Evolutionary conservation across 2,888 invertebrate species (phyloP), one percentile per base, ranked within the genome.

Genomic region (Phlogophora meticulosa): DNA sequence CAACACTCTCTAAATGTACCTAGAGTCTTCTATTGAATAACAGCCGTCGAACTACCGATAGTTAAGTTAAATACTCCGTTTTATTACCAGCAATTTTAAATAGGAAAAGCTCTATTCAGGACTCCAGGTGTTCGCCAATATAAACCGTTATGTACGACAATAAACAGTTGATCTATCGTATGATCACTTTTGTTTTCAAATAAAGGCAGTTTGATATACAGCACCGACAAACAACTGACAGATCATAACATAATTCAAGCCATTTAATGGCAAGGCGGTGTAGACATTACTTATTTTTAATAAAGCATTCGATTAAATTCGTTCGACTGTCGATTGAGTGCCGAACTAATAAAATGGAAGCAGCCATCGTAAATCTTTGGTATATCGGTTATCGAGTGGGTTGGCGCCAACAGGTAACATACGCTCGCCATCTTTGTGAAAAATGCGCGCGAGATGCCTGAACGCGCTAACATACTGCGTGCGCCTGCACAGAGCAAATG

Each of bases 401-500:
- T 80, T 86, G 91, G 90, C 91, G 92, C 90, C 91, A 89, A 85
- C 77, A 80, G 73, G 76, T 77, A 83, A 81, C 82, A 69, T 75
- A 78, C 84, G 80, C 74, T 74, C 83, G 88, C 88, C 88, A 88
- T 91, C 72, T 90, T 88, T 76, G 74, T 88, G 85, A 91, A 90
- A 92, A 91, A 90, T 88, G 83, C 84, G 80, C 83, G 80, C 82
- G 75, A 78, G 72, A 79, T 74, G 74, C 49, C 70, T 66, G 64
- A 78, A 61, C 68, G 76, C 66, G 78, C 85, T 90, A 90, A 91
- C 88, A 89, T 91, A 89, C 84, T 61, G 67, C 78, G 77, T 62
- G 66, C 59, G 69, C 62, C 62, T 52, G 59, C 43, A 64, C 72
- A 74, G 69, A 60, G 64, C 58, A 72, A 53, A 32, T 53, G 69